phyloP scores from a whole-genome alignment of 2,888 invertebrate genomes.

The Synanthedon tipuliformis region DNA sequence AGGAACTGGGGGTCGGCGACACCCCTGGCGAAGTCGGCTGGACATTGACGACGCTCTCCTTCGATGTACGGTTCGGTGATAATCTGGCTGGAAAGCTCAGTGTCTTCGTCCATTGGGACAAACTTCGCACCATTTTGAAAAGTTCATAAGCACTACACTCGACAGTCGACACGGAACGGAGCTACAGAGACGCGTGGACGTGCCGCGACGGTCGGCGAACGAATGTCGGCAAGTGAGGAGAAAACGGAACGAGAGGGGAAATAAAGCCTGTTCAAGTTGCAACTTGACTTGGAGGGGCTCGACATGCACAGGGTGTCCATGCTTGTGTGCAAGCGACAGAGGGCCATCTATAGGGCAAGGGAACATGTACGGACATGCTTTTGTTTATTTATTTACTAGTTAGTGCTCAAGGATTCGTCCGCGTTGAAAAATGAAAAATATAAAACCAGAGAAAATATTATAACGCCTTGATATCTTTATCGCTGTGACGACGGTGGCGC shows the following conservation, averaged over 20 bases:
- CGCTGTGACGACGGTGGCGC: too few species aligned
- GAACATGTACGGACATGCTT: constrained; percentile 31
- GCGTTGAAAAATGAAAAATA: too few species aligned
- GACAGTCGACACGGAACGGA: constrained; percentile 55
- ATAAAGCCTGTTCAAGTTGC: constrained; percentile 50
- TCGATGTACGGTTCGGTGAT: constrained; percentile 83
- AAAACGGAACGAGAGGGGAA: constrained; percentile 9
- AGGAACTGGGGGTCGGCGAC: constrained; percentile 73
- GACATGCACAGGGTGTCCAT: constrained; percentile 15
- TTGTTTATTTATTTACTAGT: constrained; percentile 35
- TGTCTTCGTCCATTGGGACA: constrained; percentile 92
- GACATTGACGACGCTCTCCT: constrained; percentile 75
- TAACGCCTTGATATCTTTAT: too few species aligned
- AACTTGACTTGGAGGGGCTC: constrained; percentile 35
- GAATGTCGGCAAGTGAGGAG: constrained; percentile 30
- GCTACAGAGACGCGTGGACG: constrained; percentile 36
- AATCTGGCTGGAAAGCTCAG: constrained; percentile 88
- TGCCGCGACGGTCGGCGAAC: constrained; percentile 41
- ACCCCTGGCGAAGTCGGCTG: constrained; percentile 66
- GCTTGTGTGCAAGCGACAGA: constrained; percentile 16
- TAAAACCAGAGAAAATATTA: too few species aligned
- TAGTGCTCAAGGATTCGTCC: too few species aligned
- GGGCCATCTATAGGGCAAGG: constrained; percentile 31
- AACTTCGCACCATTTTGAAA: constrained; percentile 84
- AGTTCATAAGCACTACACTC: constrained; percentile 61